Evolutionary conservation across 2,888 invertebrate species (phyloP).

Genomic region (Eilema sororculum): DNA sequence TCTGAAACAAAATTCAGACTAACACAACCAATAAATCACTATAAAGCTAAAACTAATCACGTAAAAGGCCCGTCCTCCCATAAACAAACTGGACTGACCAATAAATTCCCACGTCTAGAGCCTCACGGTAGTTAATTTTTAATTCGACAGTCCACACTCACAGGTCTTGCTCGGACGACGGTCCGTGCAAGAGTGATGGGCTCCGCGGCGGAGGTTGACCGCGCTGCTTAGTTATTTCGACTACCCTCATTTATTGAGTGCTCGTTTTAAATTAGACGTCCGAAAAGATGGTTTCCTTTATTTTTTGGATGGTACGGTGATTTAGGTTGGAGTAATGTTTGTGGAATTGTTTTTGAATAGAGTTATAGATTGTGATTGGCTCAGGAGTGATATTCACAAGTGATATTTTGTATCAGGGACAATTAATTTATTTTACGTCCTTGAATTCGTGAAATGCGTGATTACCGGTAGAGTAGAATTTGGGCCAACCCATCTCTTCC

Average conservation of each 20-base stretch:
- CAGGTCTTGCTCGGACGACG: constrained; percentile 70
- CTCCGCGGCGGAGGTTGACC: constrained; percentile 70
- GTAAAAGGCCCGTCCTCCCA: constrained; percentile 69
- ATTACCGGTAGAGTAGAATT: no score
- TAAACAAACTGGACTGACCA: constrained; percentile 73
- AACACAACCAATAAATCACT: constrained; percentile 56
- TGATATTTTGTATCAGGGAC: neutral
- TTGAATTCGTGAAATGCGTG: no score
- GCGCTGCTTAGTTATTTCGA: constrained; percentile 78
- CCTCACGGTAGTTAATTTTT: constrained; percentile 77
- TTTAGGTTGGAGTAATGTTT: constrained; percentile 31
- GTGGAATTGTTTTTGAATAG: neutral
- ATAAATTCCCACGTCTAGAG: constrained; percentile 73
- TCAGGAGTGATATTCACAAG: no score
- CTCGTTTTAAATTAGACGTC: constrained; percentile 79
- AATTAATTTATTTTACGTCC: no score
- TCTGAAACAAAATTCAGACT: constrained; percentile 31
- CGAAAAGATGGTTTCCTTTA: constrained; percentile 58
- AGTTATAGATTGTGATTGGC: neutral
- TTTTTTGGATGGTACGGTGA: constrained; percentile 35
- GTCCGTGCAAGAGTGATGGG: constrained; percentile 80
- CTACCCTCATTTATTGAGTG: constrained; percentile 82
- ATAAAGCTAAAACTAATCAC: constrained; percentile 68
- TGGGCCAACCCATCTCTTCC: no score
- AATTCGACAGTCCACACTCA: constrained; percentile 67